Evolutionary conservation across 2,113 vertebrate genomes (phyloP).

Genomic region (Neotoma lepida): DNA sequence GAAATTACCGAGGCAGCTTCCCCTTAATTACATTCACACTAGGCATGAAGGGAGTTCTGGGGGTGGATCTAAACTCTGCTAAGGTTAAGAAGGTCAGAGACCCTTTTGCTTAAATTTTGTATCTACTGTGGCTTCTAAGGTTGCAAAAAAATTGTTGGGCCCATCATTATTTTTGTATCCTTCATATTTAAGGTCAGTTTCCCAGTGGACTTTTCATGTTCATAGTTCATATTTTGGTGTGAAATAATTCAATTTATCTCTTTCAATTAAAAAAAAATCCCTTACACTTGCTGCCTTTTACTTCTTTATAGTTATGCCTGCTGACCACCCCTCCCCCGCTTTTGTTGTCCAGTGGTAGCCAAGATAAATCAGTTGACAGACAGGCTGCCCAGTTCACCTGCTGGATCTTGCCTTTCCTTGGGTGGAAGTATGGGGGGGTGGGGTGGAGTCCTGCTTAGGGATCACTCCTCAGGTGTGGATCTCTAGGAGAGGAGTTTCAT

Average conservation of each 20-base stretch:
- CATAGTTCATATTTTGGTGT: background rate
- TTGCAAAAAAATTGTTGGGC: conserved; percentile 81
- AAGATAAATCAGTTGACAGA: conserved; percentile 41
- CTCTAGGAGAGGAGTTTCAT: conserved; percentile 29
- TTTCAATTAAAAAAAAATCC: background rate
- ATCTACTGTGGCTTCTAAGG: conserved; percentile 84
- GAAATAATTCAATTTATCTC: background rate
- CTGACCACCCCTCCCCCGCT: background rate
- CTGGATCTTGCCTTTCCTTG: background rate
- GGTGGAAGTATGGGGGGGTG: background rate
- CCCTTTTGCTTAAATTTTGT: conserved; percentile 87
- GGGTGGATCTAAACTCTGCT: conserved; percentile 85
- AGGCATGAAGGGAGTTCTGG: conserved; percentile 86
- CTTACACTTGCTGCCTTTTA: background rate
- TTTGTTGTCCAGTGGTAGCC: background rate
- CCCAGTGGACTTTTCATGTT: conserved; percentile 10
- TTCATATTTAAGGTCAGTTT: conserved; percentile 74
- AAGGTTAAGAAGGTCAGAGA: conserved; percentile 90
- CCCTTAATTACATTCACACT: conserved; percentile 91
- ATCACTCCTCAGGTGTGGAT: conserved; percentile 25
- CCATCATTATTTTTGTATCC: conserved; percentile 78
- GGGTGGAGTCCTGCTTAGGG: conserved; percentile 31
- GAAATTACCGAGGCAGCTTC: conserved; percentile 93
- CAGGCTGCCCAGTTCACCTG: background rate
- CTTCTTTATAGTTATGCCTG: conserved; percentile 3